These are phyloP conservation scores for Parambassis ranga DNA, from an alignment of 2,797 vertebrate genomes.

Conservation along the genomic window DNA sequence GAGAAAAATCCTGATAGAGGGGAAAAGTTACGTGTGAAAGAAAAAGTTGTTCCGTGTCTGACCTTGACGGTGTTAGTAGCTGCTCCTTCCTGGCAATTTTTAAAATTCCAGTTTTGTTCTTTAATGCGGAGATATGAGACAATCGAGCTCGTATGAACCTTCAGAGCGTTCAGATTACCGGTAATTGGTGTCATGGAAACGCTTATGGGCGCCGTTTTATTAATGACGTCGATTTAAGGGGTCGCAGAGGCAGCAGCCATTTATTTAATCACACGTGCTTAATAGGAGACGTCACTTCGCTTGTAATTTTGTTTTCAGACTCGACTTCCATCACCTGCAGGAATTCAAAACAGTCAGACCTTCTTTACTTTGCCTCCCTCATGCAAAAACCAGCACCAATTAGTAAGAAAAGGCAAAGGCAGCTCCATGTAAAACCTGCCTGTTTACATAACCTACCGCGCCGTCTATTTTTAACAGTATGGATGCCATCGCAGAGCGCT, in stretches of 20 bases:
- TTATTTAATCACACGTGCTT: constrained; percentile 20
- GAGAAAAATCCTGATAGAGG: constrained; percentile 14
- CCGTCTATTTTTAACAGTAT: constrained; percentile 66
- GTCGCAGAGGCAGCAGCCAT: constrained; percentile 11
- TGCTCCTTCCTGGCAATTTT: neutral
- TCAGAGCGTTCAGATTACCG: constrained; percentile 24
- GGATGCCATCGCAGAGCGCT: constrained; percentile 43
- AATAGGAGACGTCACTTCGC: constrained; percentile 6
- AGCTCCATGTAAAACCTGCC: constrained; percentile 16
- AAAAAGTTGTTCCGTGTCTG: constrained; percentile 12
- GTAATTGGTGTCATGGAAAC: constrained; percentile 43
- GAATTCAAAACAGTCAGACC: neutral
- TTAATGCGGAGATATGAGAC: too few relatives aligned
- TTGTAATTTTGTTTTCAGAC: constrained; percentile 34
- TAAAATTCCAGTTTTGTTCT: neutral
- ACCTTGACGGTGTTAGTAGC: constrained; percentile 13
- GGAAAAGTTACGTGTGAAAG: neutral
- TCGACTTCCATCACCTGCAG: constrained; percentile 33
- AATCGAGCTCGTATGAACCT: constrained; percentile 10
- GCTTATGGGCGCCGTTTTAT: constrained; percentile 7
- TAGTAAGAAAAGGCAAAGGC: constrained; percentile 32
- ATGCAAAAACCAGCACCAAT: constrained; percentile 43
- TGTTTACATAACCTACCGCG: constrained; percentile 57
- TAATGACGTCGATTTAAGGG: constrained; percentile 29
- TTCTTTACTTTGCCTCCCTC: constrained; percentile 7